phyloP scores from a whole-genome alignment of 2,113 vertebrate species.

The Alligator mississippiensis region DNA sequence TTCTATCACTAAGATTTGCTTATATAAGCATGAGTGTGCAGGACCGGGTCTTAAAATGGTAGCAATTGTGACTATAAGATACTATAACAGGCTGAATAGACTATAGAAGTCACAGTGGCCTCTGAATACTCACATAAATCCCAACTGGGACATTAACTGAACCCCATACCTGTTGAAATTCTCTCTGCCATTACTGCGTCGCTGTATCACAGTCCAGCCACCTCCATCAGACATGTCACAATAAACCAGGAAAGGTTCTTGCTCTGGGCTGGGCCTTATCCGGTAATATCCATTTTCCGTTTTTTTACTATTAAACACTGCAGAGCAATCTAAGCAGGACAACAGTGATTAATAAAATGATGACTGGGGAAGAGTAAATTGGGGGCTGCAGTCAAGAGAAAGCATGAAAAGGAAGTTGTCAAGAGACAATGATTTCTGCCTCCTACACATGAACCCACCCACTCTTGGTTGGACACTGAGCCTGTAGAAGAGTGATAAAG shows the following conservation, averaged over 20 bases:
- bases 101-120: neutral
- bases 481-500: neutral
- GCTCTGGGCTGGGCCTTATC: constrained; percentile 78
- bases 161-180: constrained; percentile 84
- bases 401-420: neutral
- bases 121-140: too few relatives aligned
- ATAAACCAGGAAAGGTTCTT: constrained; percentile 86
- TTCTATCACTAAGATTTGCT: neutral
- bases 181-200: constrained; percentile 85
- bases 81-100: neutral
- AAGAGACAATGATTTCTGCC: neutral
- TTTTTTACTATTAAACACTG: constrained; percentile 78
- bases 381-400: neutral
- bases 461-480: neutral
- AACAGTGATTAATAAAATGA: fast-evolving
- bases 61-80: neutral
- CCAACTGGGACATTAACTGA: neutral
- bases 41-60: neutral
- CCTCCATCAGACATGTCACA: constrained; percentile 93
- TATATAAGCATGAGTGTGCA: neutral
- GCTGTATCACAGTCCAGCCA: constrained; percentile 92
- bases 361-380: neutral
- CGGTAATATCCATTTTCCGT: constrained; percentile 85
- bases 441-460: neutral
- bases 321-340: constrained; percentile 83